A percentile compares a stretch with the other conserved stretches of the same genome.
Evolutionary conservation across 1,140 invertebrate genomes (phyloP).

Genomic region (Brachionus calyciflorus): DNA sequence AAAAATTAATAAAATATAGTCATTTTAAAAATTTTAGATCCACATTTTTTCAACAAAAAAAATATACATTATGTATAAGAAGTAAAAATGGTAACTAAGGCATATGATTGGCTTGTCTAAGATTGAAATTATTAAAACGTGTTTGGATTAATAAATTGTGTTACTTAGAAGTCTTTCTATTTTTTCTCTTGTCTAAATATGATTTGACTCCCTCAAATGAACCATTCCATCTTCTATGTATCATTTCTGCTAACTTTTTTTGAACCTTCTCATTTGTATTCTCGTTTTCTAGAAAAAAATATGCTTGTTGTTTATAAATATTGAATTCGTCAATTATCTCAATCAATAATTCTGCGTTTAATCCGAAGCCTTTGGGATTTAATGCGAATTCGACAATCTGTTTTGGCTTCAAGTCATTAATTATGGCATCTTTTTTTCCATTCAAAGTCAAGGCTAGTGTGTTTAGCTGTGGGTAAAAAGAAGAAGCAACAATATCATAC

Average conservation of each 20-base stretch:
- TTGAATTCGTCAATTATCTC: constrained; percentile 1
- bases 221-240: constrained; percentile 13
- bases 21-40: too few relatives aligned
- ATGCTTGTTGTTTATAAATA: neutral
- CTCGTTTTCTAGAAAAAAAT: neutral
- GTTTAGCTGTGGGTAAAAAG: neutral
- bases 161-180: neutral
- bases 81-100: neutral
- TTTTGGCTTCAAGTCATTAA: constrained; percentile 23
- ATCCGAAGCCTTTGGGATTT: neutral
- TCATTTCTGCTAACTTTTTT: neutral
- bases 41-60: too few relatives aligned
- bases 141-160: constrained; percentile 13
- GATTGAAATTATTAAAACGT: neutral
- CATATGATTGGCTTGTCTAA: neutral
- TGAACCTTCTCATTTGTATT: constrained; percentile 2
- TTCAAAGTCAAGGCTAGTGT: neutral
- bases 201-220: neutral
- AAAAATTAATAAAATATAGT: too few relatives aligned
- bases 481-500: constrained; percentile 17
- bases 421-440: neutral
- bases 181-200: constrained; percentile 18
- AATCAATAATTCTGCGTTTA: neutral
- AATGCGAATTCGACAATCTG: neutral
- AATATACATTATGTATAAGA: neutral